Evolutionary conservation across 2,797 vertebrate species (phyloP).

Genomic region (Sylvia borin): DNA sequence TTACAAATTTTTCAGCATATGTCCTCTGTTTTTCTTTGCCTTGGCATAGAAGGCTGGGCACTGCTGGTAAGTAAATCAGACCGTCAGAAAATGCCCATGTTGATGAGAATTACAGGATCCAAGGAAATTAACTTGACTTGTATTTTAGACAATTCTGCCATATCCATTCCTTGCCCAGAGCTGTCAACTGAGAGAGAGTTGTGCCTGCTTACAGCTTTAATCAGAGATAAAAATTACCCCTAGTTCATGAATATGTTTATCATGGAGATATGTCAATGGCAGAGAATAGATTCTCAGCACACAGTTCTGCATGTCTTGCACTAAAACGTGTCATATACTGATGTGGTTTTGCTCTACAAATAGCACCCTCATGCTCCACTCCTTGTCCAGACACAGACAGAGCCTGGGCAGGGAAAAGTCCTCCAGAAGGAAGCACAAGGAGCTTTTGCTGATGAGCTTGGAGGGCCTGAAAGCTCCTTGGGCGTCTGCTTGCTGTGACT

Average conservation of each 20-base stretch:
- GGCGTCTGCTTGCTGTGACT: background rate
- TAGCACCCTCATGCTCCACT: background rate
- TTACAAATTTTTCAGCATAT: conserved; percentile 73
- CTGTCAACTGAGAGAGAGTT: conserved; percentile 7
- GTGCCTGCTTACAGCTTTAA: conserved; percentile 25
- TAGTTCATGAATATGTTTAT: conserved; percentile 59
- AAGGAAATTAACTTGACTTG: conserved; percentile 56
- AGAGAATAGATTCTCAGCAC: conserved; percentile 30
- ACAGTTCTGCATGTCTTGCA: background rate
- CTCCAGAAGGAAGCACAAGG: background rate
- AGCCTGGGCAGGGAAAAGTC: background rate
- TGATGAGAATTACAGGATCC: conserved; percentile 45
- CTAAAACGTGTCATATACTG: background rate
- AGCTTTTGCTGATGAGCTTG: background rate
- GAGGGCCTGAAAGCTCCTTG: background rate
- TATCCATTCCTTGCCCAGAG: conserved; percentile 30
- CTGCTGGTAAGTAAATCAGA: conserved; percentile 57
- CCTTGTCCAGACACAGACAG: background rate
- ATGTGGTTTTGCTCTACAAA: background rate
- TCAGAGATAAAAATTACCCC: conserved; percentile 48
- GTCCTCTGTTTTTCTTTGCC: conserved; percentile 72
- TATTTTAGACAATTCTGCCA: conserved; percentile 42
- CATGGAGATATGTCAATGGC: conserved; percentile 9
- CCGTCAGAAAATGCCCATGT: conserved; percentile 45
- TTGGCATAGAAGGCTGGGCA: conserved; percentile 70